Evolutionary conservation across 2,797 vertebrate species (phyloP).

Genomic region (Columba guinea): DNA sequence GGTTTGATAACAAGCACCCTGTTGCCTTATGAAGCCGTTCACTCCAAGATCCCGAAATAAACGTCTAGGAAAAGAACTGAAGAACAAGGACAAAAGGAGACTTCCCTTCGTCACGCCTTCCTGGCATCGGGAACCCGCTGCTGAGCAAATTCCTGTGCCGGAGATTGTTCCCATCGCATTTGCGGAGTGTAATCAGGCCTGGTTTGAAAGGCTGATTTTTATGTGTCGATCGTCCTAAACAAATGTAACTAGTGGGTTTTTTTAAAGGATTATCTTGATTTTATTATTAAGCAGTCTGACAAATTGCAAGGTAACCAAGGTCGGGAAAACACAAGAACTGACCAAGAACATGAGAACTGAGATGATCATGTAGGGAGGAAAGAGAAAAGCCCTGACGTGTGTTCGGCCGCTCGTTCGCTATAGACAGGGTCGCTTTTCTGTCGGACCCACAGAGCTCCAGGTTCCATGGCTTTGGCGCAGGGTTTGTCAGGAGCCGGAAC

Average conservation of each 20-base stretch:
- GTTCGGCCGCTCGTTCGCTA: fast-evolving
- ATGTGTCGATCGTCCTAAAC: background rate
- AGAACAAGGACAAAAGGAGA: background rate
- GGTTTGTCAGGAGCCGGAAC: background rate
- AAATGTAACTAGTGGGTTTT: background rate
- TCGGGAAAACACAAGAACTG: background rate
- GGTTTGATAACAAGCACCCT: background rate
- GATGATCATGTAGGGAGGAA: background rate
- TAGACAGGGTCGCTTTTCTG: background rate
- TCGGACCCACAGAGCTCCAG: background rate
- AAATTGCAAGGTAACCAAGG: background rate
- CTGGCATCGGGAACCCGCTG: background rate
- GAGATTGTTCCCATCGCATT: background rate
- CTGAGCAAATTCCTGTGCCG: background rate
- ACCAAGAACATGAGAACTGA: background rate
- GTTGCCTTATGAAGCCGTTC: background rate
- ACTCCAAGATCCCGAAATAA: background rate
- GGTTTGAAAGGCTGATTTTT: background rate
- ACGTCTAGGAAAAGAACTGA: background rate
- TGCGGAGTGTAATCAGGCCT: background rate
- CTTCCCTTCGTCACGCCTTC: background rate
- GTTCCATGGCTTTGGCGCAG: background rate
- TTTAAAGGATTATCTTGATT: background rate
- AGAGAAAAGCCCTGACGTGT: background rate
- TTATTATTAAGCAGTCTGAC: background rate